These are phyloP conservation scores for Plagiodera versicolora DNA, from an alignment of 2,888 invertebrate genomes.

Conservation along the genomic window DNA sequence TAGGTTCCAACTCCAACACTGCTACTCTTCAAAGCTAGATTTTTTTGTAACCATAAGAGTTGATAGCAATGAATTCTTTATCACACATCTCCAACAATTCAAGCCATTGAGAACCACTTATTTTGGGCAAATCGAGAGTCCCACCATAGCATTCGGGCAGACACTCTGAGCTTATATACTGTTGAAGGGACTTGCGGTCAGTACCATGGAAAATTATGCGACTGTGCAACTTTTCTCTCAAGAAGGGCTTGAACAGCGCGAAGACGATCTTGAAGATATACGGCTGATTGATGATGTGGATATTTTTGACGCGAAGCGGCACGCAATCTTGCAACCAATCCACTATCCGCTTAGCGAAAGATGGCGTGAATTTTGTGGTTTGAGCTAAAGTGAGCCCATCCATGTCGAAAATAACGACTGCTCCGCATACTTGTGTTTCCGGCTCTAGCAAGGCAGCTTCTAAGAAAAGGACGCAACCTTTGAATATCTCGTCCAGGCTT, in stretches of 20 bases:
- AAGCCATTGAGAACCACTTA: slow-evolving; percentile 74
- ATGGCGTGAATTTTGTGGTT: slow-evolving; percentile 84
- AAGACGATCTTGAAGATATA: slow-evolving; percentile 89
- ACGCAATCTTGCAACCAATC: slow-evolving; percentile 87
- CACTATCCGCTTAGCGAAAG: slow-evolving; percentile 81
- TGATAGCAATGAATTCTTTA: slow-evolving; percentile 64
- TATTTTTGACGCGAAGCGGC: slow-evolving; percentile 81
- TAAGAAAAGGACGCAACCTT: slow-evolving; percentile 77
- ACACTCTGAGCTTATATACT: slow-evolving; percentile 71
- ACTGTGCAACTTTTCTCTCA: slow-evolving; percentile 80
- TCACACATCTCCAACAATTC: slow-evolving; percentile 73
- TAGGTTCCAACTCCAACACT: too few species aligned
- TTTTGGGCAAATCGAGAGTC: slow-evolving; percentile 66
- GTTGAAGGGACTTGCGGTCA: slow-evolving; percentile 72
- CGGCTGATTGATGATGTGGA: slow-evolving; percentile 89
- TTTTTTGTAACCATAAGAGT: too few species aligned
- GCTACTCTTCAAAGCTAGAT: too few species aligned
- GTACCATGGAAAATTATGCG: slow-evolving; percentile 81
- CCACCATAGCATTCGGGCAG: slow-evolving; percentile 76
- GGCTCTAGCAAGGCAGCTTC: slow-evolving; percentile 84
- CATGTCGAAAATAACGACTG: slow-evolving; percentile 83
- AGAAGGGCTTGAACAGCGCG: slow-evolving; percentile 85
- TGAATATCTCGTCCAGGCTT: slow-evolving; percentile 77
- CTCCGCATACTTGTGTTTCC: slow-evolving; percentile 73
- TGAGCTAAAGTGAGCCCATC: slow-evolving; percentile 79